These are phyloP conservation scores for Macrophya annulata DNA, from an alignment of 2,888 invertebrate species.

Conservation along the genomic window DNA sequence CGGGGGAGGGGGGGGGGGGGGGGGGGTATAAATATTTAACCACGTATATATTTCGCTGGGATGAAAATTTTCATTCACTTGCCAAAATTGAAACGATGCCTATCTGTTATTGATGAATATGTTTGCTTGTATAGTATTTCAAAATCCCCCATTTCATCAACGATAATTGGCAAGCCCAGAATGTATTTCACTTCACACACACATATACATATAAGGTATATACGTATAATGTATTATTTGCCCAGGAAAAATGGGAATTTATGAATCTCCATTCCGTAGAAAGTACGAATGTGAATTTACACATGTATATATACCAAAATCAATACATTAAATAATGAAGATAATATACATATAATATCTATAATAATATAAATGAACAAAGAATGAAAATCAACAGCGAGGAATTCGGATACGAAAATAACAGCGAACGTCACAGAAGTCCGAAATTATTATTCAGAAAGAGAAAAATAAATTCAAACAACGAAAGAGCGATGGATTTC, in stretches of 20 bases:
- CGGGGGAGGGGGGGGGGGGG: too few relatives aligned
- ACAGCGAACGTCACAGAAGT: not conserved
- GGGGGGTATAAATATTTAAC: not conserved
- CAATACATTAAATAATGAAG: conserved; percentile 18
- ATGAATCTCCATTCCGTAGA: not conserved
- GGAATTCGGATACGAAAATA: not conserved
- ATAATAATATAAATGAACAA: not conserved
- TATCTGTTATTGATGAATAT: not conserved
- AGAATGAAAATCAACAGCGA: conserved; percentile 19
- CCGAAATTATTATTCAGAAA: not conserved
- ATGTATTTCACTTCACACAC: not conserved
- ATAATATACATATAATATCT: not conserved
- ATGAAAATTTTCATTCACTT: not conserved
- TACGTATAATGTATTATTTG: not conserved
- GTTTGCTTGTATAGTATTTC: not conserved
- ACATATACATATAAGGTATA: not conserved
- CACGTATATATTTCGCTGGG: not conserved
- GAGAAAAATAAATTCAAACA: conserved; percentile 1
- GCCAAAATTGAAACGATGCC: not conserved
- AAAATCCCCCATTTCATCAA: conserved; percentile 8
- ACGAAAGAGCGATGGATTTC: not conserved
- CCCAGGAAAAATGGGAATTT: not conserved
- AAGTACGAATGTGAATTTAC: not conserved
- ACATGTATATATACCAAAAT: not conserved
- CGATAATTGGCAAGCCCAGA: conserved; percentile 9